phyloP scores from a whole-genome alignment of 92 coral and sea anemone species.

The Bergia sp. region DNA sequence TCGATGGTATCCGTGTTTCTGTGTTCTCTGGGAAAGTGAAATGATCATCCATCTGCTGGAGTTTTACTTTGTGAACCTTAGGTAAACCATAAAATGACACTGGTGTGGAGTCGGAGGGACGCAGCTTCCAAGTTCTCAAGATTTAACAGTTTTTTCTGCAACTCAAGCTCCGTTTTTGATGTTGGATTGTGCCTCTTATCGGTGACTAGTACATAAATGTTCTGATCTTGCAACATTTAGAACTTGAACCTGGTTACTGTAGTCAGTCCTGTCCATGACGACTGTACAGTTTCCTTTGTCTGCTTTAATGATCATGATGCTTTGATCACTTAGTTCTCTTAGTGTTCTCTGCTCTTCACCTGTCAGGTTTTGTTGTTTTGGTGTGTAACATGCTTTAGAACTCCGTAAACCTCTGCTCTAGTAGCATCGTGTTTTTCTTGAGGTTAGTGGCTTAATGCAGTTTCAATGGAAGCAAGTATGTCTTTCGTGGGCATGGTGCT shows the following conservation, averaged over 20 bases:
- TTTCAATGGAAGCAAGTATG: not conserved
- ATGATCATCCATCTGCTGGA: not conserved
- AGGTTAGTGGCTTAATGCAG: not conserved
- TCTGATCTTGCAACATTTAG: constrained; percentile 12
- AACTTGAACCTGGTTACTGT: constrained; percentile 1
- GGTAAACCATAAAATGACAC: constrained; percentile 23
- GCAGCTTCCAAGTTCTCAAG: not conserved
- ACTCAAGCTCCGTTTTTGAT: not conserved
- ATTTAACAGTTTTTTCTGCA: not conserved
- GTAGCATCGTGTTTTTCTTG: not conserved
- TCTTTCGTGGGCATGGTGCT: constrained; percentile 26
- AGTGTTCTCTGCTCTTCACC: not conserved
- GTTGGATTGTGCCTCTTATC: constrained; percentile 30
- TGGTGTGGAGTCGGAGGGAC: constrained; percentile 31
- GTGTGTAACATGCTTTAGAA: constrained; percentile 7
- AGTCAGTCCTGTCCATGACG: constrained; percentile 12
- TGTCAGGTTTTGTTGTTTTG: not conserved
- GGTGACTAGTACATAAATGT: not conserved
- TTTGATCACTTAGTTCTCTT: constrained; percentile 1
- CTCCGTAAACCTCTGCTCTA: constrained; percentile 1
- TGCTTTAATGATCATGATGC: constrained; percentile 17
- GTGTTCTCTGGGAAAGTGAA: not conserved
- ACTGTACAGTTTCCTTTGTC: constrained; percentile 28
- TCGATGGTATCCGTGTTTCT: not conserved
- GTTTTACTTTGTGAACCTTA: constrained; percentile 14